Evolutionary conservation across 2,888 invertebrate species (phyloP), one percentile per base, ranked within the genome.

Genomic region (Ochlodes sylvanus): DNA sequence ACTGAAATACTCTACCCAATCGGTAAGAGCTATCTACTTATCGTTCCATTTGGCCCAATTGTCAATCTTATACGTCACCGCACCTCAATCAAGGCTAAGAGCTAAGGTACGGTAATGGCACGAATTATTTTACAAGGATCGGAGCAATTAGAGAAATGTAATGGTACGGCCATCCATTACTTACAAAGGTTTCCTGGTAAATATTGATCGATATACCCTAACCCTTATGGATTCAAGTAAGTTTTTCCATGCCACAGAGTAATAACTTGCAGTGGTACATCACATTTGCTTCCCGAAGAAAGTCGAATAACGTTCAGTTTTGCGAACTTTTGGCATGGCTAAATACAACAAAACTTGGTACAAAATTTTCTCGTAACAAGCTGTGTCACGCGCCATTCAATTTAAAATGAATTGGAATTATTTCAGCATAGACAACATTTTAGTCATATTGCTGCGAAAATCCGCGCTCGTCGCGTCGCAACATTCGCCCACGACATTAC

Each of bases 21-120:
- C 72, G 58, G 58, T 21, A 21, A 52, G 21, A 52, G 52, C 44
- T n/a, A 68, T 72, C 74, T 74, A 76, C 76, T 76, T 80, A 79
- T 78, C 74, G 75, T 79, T 79, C 81, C 80, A 86, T 84, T 87
- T 82, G 71, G 72, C 66, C 70, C 77, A 85, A 86, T 83, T 77
- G 80, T 74, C 81, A 75, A 87, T 86, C 84, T 58, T 80, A 79
- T 80, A 78, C 79, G 72, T 72, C 63, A 72, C 60, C 70, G 71
- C 75, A 72, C 73, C 68, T 70, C 71, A 71, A 75, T 73, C 57
- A 57, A 47, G 17, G 6, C 41, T 65, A 50, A 65, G 57, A 50
- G 57, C n/a, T 32, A 50, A 52, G 32, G 52, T 47, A 52, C 52
- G 4, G 21, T 62, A 52, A 32, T 38, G 42, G 41, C 54, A 54